phyloP scores from a whole-genome alignment of 2,113 vertebrate genomes.

The Zootoca vivipara region DNA sequence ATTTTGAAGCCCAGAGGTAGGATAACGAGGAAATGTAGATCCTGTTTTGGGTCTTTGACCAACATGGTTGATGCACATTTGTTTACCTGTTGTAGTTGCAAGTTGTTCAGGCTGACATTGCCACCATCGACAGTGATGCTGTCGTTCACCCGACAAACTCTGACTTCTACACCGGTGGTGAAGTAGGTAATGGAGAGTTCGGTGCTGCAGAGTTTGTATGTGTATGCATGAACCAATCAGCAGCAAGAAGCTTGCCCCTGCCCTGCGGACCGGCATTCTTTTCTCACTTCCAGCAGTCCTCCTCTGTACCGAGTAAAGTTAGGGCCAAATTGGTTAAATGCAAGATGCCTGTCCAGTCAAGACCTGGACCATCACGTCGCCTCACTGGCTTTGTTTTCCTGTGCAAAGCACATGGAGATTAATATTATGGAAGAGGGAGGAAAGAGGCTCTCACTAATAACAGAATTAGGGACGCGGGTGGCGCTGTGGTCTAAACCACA shows the following conservation, averaged over 20 bases:
- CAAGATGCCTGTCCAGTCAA: conserved; percentile 11
- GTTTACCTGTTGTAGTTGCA: conserved; percentile 99
- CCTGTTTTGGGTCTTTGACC: conserved; percentile 82
- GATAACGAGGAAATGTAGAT: conserved; percentile 80
- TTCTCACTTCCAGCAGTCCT: conserved; percentile 83
- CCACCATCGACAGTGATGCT: conserved; percentile 97
- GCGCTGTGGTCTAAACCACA: no score
- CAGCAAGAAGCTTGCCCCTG: conserved; percentile 80
- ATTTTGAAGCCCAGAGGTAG: conserved; percentile 80
- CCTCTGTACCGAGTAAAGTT: conserved; percentile 1
- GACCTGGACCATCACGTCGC: conserved; percentile 20
- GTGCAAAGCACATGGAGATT: neutral
- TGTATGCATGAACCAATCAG: conserved; percentile 81
- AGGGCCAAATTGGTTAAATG: neutral
- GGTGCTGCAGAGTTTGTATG: conserved; percentile 82
- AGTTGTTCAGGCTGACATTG: conserved; percentile 99
- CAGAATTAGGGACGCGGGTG: no score
- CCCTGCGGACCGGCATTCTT: conserved; percentile 81
- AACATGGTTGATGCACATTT: conserved; percentile 89
- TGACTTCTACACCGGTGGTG: conserved; percentile 97
- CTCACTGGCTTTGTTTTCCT: neutral
- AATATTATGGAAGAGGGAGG: neutral
- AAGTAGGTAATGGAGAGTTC: conserved; percentile 98
- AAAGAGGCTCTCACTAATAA: fast-evolving
- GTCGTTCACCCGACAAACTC: conserved; percentile 99